These are phyloP conservation scores for Sebastes vulpes DNA, from an alignment of 2,797 vertebrate genomes.

Conservation along the genomic window DNA sequence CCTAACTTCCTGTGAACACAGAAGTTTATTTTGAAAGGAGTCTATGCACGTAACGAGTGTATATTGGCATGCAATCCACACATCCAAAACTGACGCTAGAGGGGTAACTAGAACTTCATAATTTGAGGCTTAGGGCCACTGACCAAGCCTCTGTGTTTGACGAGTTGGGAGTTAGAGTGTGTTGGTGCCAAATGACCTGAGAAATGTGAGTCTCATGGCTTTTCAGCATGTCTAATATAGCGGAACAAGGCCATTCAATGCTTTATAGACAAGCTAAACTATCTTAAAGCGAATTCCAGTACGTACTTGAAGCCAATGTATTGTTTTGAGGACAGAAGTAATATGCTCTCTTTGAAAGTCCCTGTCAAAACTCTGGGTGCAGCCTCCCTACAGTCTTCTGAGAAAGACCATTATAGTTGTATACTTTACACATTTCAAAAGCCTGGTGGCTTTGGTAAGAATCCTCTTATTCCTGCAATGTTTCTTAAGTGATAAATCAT, in stretches of 20 bases:
- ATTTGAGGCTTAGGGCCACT: not conserved
- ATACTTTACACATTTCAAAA: not conserved
- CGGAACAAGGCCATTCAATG: not conserved
- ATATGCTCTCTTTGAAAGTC: not conserved
- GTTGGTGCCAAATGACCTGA: not conserved
- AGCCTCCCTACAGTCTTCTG: not conserved
- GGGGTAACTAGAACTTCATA: not conserved
- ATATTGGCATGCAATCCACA: not conserved
- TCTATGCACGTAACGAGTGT: no score
- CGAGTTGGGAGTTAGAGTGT: not conserved
- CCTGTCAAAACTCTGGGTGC: not conserved
- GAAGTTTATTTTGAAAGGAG: no score
- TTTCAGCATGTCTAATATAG: not conserved
- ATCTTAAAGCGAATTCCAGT: not conserved
- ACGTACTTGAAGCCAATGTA: not conserved
- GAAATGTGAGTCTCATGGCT: not conserved
- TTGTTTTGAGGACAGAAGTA: not conserved
- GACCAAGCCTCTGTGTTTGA: not conserved
- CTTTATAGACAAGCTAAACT: not conserved
- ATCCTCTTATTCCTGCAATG: not conserved
- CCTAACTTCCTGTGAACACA: no score
- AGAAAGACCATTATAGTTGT: not conserved
- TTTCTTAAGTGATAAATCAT: not conserved
- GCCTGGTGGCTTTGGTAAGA: not conserved
- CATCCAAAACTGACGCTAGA: not conserved